Percentiles rank a stretch among this genome's conserved stretches.
Conservation (phyloP, 2,797 vertebrate species). For the Peromyscus aztecus region DNA sequence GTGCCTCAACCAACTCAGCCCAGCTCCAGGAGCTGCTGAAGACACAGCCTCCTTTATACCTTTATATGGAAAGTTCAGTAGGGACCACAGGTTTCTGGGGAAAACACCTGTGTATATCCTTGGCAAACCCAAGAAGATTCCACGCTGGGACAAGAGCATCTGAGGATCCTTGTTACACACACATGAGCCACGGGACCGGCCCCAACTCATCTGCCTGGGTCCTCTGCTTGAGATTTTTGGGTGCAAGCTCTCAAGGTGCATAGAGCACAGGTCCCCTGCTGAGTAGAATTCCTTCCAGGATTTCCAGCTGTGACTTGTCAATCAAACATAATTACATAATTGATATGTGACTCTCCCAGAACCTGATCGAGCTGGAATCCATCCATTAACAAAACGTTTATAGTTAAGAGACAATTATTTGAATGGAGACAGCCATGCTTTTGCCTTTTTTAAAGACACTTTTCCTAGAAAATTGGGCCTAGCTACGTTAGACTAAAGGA, state of each 20-base stretch:
- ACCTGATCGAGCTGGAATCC: slow-evolving; percentile 9
- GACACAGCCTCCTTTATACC: not conserved
- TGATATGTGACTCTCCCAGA: slow-evolving; percentile 45
- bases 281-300: not conserved
- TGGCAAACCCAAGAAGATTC: not conserved
- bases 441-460: slow-evolving; percentile 60
- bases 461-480: slow-evolving; percentile 63
- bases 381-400: slow-evolving; percentile 38
- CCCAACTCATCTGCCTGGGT: not conserved
- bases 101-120: not conserved
- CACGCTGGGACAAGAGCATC: slow-evolving; percentile 36
- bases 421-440: slow-evolving; percentile 22
- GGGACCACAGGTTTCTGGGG: not conserved
- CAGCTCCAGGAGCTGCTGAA: slow-evolving; percentile 2
- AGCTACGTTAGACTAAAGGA: slow-evolving; percentile 31
- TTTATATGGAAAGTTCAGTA: not conserved
- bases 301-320: slow-evolving; percentile 11
- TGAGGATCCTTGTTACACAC: not conserved
- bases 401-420: slow-evolving; percentile 31
- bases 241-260: not conserved
- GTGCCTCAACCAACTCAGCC: not conserved
- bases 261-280: not conserved
- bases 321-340: slow-evolving; percentile 26
- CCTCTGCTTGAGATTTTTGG: slow-evolving; percentile 38
- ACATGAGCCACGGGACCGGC: not conserved